These are phyloP conservation scores for Limanda limanda DNA, from an alignment of 2,113 vertebrate genomes.

Conservation along the genomic window DNA sequence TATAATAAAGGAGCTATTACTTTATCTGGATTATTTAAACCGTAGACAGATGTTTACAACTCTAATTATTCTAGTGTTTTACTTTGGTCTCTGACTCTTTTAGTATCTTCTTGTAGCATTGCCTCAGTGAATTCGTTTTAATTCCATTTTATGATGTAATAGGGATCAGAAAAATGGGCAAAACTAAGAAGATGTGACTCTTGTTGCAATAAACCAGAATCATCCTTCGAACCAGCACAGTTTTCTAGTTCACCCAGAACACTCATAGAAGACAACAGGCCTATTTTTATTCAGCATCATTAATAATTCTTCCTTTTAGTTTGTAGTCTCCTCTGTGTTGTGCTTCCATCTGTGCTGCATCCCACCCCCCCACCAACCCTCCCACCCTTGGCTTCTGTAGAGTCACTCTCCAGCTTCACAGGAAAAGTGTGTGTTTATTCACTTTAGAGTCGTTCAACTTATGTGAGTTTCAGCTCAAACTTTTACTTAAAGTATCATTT, in stretches of 20 bases:
- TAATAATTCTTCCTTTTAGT: slow-evolving; percentile 45
- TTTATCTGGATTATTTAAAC: background rate
- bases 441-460: background rate
- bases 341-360: slow-evolving; percentile 43
- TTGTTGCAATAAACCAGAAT: background rate
- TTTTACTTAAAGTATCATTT: background rate
- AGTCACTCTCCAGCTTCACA: slow-evolving; percentile 8
- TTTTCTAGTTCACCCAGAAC: too few relatives aligned
- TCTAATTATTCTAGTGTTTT: too few relatives aligned
- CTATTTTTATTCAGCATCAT: slow-evolving; percentile 33
- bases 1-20: background rate
- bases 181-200: background rate
- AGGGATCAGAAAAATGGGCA: too few relatives aligned
- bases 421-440: too few relatives aligned
- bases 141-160: too few relatives aligned
- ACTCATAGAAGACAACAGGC: background rate
- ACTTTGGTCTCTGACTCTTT: background rate
- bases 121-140: too few relatives aligned
- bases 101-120: too few relatives aligned
- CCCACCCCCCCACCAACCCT: background rate
- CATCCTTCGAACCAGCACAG: background rate
- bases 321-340: slow-evolving; percentile 12
- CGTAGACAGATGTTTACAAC: too few relatives aligned
- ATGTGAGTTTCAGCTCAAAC: background rate
- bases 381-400: slow-evolving; percentile 3